phyloP scores from a whole-genome alignment of 2,888 invertebrate genomes.

The Adelognathus sp. region DNA sequence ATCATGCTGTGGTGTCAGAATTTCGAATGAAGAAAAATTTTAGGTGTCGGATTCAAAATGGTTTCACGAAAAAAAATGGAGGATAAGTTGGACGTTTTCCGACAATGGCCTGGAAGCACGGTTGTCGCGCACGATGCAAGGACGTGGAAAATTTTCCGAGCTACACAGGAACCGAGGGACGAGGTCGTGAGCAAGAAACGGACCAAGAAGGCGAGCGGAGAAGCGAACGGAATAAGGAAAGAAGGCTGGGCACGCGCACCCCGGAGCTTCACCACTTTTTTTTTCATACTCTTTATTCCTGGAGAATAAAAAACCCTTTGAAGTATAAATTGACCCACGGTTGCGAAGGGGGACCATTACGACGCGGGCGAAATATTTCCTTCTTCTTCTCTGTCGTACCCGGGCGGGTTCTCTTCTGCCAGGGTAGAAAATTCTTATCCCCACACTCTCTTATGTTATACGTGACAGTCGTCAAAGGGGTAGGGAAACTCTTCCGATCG shows the following conservation, averaged over 20 bases:
- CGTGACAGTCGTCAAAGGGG: conserved; percentile 66
- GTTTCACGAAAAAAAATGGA: not conserved
- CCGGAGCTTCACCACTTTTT: conserved; percentile 13
- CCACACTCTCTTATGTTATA: conserved; percentile 13
- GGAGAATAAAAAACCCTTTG: conserved; percentile 68
- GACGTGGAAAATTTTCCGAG: conserved; percentile 39
- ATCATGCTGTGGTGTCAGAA: too few relatives aligned
- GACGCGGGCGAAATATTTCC: conserved; percentile 61
- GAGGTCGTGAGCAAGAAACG: conserved; percentile 17
- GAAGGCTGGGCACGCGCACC: conserved; percentile 12
- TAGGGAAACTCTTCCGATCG: conserved; percentile 22
- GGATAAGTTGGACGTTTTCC: not conserved
- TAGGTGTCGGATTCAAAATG: too few relatives aligned
- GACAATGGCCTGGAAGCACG: not conserved
- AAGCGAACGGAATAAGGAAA: not conserved
- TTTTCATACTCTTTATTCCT: conserved; percentile 65
- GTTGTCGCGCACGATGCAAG: not conserved
- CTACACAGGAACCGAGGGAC: conserved; percentile 5
- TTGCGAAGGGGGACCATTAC: conserved; percentile 67
- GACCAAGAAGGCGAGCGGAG: not conserved
- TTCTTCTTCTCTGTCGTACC: conserved; percentile 55
- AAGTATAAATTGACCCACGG: conserved; percentile 75
- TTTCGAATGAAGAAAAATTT: too few relatives aligned
- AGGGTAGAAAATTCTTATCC: conserved; percentile 19
- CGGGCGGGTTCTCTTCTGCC: conserved; percentile 49